Evolutionary conservation across 2,113 vertebrate genomes (phyloP), one percentile per base, ranked within the genome.

Genomic region (Barnardius zonarius): DNA sequence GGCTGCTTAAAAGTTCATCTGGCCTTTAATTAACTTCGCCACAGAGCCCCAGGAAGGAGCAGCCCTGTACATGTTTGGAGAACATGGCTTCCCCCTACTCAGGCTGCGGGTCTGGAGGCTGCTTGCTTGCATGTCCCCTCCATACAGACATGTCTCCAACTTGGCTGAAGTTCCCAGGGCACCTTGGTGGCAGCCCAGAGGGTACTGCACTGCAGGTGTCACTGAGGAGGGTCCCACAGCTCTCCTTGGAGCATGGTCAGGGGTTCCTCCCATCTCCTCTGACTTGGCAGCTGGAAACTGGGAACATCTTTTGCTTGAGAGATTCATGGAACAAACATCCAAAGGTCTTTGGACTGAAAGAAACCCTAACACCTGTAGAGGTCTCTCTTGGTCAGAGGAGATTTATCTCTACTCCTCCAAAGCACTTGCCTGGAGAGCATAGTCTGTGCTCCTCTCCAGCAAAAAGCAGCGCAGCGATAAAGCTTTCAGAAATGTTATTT

Each of bases 381-480:
- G 91, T 93, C 88, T 97, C 92, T 94, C 80, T 95, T 73, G 81
- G 70, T 55, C 93, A 84, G 77, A 70, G 11, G 23, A 89, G 46
- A 91, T 82, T 79, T 62, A 48, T 86, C 9, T 86, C 18, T 1
- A 4, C 44, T 85, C 10, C 28, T 49, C 73, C 49, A 35, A 30
- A 3, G 12, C 19, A 18, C 30, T 80, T n/a, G 57, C 51, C 27
- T 39, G 22, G 22, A 13, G 13, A 24, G 1, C 0, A 0, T 35
- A 48, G 31, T 92, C 44, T 27, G 12, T 9, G 35, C 28, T 88
- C 30, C 63, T 86, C 52, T 59, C 46, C 54, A 48, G 62, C 14
- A 41, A 66, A 75, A 75, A 25, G 14, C 64, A 70, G 49, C 17
- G 37, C 7, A 2, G 2, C 3, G 20, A 64, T 61, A 68, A 91